Evolutionary conservation across 2,888 invertebrate species (phyloP).

Genomic region (Polymixis flavicincta): DNA sequence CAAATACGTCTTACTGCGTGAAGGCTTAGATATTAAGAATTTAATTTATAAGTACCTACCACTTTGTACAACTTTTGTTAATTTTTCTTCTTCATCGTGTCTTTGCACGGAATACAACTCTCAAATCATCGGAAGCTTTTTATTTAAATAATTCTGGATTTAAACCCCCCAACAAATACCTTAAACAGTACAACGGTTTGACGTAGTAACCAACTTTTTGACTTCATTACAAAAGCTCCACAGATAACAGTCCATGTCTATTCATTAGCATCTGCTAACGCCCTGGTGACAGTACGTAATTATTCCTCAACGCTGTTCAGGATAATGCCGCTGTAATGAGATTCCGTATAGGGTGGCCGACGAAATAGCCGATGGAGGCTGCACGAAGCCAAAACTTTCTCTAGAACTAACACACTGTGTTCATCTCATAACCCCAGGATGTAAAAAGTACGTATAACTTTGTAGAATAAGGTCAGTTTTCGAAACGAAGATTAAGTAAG

Average conservation of each 20-base stretch:
- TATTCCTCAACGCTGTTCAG: conserved; percentile 65
- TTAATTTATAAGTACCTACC: no score
- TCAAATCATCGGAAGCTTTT: no score
- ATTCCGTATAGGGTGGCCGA: conserved; percentile 61
- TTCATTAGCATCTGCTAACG: conserved; percentile 58
- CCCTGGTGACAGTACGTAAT: conserved; percentile 55
- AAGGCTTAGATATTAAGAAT: no score
- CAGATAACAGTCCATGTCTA: conserved; percentile 29
- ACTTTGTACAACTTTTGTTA: no score
- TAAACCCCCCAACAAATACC: no score
- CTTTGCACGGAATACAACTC: no score
- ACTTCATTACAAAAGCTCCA: not conserved
- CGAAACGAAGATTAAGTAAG: conserved; percentile 1
- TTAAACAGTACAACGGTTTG: not conserved
- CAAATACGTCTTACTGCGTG: no score
- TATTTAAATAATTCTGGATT: no score
- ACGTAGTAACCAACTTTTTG: not conserved
- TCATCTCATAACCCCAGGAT: conserved; percentile 1
- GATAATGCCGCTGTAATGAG: conserved; percentile 68
- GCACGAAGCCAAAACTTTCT: conserved; percentile 33
- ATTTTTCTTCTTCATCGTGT: no score
- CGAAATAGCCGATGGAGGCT: conserved; percentile 34
- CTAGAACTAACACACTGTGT: conserved; percentile 38
- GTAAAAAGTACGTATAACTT: conserved; percentile 5
- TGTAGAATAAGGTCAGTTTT: not conserved